Conservation (phyloP, 2,113 vertebrate species). For the Pungitius pungitius region DNA sequence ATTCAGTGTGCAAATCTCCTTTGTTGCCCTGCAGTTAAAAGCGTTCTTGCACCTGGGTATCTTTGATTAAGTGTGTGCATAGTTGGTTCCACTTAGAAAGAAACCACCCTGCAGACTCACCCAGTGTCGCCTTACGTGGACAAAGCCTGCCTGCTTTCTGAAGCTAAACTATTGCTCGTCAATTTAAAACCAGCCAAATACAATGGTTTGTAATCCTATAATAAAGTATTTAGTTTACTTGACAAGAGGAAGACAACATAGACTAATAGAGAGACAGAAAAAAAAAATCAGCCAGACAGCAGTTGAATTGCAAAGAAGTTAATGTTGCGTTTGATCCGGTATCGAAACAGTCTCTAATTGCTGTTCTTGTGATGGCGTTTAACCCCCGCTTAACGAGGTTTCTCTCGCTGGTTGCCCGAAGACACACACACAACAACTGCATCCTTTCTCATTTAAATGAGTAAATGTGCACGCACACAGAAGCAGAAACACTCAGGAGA, state of each 20-base stretch:
- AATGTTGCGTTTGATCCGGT: constrained; percentile 24
- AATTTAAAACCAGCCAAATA: neutral
- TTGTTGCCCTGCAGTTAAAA: neutral
- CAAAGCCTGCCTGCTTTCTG: neutral
- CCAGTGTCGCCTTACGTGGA: neutral
- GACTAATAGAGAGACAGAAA: neutral
- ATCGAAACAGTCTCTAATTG: constrained; percentile 62
- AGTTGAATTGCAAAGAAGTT: constrained; percentile 13
- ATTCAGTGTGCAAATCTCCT: neutral
- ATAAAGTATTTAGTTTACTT: no score
- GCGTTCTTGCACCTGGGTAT: no score
- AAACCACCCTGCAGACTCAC: neutral
- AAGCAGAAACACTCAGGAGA: constrained; percentile 9
- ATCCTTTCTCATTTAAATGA: constrained; percentile 17
- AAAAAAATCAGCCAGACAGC: neutral
- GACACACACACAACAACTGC: constrained; percentile 39
- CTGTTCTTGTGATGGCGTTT: constrained; percentile 32
- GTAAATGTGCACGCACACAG: neutral
- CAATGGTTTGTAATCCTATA: neutral
- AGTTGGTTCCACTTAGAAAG: no score
- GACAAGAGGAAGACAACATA: no score
- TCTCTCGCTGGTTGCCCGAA: constrained; percentile 45
- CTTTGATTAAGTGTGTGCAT: no score
- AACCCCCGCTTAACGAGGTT: constrained; percentile 61
- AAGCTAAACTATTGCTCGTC: neutral